Evolutionary conservation across 2,113 vertebrate genomes (phyloP), one percentile per base, ranked within the genome.

Genomic region (Callopanchax toddi): DNA sequence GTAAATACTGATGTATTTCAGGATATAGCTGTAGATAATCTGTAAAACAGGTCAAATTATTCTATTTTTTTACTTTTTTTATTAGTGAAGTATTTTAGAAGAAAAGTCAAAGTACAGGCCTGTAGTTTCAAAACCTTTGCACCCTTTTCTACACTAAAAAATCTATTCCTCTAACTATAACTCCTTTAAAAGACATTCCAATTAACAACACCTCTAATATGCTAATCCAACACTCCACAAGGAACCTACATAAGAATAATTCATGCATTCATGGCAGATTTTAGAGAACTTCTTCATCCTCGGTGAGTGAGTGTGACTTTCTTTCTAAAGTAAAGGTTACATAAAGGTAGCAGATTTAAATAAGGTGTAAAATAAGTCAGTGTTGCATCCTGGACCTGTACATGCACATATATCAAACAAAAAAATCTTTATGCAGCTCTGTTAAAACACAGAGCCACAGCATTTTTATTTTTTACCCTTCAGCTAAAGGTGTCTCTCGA

Each of bases 401-500:
- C 57, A 45, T 44, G 53, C 52, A 56, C 21, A 54, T 62, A 67
- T 65, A 89, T 73, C 82, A 80, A 73, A 83, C 59, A 79, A 25
- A 18, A 42, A 42, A 45, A 54, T 74, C 64, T 67, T 56, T 60
- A 57, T 56, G 66, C 65, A 46, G 64, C 74, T 60, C 60, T 74
- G 71, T 66, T 74, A 64, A 68, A 81, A 72, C 61, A 76, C 78
- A 82, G 63, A 83, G 36, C 58, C 71, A 48, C 61, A 81, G 76
- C 58, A n/a, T 18, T 43, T 10, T 3, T 43, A 42, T 44, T 44
- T 44, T 87, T 91, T 84, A 82, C 76, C 78, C 85, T 79, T 83
- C 80, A 82, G 78, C 83, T 63, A 82, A 83, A 83, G 75, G 79
- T 62, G 77, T 87, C 87, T 84, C 79, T 60, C 40, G 81, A 78